Conservation (phyloP, 2,113 vertebrate species). For the Pedionomus torquatus region DNA sequence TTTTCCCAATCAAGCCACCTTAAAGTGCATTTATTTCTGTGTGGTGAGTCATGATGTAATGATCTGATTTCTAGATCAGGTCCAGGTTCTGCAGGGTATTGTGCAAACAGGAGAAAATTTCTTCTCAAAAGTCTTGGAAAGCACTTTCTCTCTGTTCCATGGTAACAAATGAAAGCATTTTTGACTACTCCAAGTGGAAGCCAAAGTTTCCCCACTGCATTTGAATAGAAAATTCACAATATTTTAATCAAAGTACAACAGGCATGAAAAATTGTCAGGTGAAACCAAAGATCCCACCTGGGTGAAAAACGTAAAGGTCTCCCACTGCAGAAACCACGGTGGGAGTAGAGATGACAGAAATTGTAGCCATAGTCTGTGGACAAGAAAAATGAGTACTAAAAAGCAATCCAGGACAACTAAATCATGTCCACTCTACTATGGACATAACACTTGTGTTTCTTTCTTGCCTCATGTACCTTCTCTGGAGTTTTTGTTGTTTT, state of each 20-base stretch:
- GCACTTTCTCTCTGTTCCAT: neutral
- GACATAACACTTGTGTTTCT: neutral
- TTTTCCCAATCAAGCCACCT: constrained; percentile 24
- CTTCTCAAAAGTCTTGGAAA: neutral
- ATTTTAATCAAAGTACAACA: neutral
- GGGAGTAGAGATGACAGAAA: neutral
- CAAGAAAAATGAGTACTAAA: neutral
- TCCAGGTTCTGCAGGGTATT: neutral
- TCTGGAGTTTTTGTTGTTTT: neutral
- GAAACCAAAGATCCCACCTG: neutral
- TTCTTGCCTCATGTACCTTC: neutral
- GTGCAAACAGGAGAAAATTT: neutral
- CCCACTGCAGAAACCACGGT: neutral
- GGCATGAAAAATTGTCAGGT: neutral
- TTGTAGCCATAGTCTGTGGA: neutral
- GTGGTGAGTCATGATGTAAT: constrained; percentile 16
- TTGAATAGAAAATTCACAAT: neutral
- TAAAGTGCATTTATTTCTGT: constrained; percentile 15
- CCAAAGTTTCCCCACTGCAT: neutral
- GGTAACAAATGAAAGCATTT: neutral
- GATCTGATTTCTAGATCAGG: constrained; percentile 9
- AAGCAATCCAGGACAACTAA: neutral
- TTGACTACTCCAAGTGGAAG: neutral
- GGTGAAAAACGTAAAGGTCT: neutral
- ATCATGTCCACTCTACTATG: neutral